Percentiles rank a stretch among this genome's conserved stretches.
phyloP scores from a whole-genome alignment of 2,888 invertebrate genomes.

The Polymixis flavicincta region DNA sequence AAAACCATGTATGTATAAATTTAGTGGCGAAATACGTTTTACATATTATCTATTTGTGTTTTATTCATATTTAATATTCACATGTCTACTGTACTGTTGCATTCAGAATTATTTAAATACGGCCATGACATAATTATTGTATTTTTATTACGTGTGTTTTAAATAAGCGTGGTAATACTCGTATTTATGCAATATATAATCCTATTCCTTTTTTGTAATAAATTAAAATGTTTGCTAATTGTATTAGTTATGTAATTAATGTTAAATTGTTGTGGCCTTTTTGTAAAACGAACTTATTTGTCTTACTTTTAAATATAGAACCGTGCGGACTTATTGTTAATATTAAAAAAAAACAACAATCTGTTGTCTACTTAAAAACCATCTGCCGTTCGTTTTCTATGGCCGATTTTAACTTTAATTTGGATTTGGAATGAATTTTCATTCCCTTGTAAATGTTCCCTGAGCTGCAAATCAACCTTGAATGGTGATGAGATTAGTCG shows the following conservation, averaged over 20 bases:
- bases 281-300: neutral
- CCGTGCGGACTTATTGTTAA: neutral
- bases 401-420: neutral
- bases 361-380: neutral
- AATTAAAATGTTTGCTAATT: neutral
- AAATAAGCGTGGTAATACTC: neutral
- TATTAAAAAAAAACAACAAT: neutral
- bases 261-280: neutral
- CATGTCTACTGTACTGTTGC: neutral
- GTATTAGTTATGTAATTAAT: neutral
- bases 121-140: constrained; percentile 38
- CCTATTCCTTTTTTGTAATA: neutral
- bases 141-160: constrained; percentile 16
- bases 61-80: neutral
- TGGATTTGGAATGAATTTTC: neutral
- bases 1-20: neutral
- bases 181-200: constrained; percentile 10
- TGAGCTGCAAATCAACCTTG: constrained; percentile 9
- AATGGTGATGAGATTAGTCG: constrained; percentile 11
- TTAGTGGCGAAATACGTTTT: neutral
- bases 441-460: neutral
- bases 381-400: neutral
- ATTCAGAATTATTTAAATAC: constrained; percentile 16
- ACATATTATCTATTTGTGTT: neutral
- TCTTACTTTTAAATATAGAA: neutral